Evolutionary conservation across 1,140 invertebrate genomes (phyloP).

Genomic region (Brachionus asplanchnoidis): DNA sequence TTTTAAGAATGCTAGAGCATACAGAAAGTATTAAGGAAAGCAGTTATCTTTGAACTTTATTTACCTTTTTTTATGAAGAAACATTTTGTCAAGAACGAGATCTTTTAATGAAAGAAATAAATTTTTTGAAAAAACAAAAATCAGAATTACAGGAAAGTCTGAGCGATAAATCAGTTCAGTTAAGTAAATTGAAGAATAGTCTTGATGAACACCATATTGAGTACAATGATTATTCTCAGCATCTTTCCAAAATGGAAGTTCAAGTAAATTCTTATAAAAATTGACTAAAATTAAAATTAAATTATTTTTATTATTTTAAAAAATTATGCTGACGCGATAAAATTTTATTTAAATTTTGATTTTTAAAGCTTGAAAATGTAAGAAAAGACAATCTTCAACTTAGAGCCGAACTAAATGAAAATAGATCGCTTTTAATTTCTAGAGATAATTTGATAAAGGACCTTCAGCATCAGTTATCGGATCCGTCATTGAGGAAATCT

Average conservation of each 20-base stretch:
- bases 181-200: neutral
- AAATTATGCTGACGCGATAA: too few species aligned
- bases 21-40: neutral
- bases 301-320: too few species aligned
- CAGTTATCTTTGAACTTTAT: neutral
- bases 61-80: neutral
- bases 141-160: neutral
- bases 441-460: conserved; percentile 22
- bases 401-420: conserved; percentile 25
- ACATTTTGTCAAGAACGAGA: neutral
- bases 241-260: neutral
- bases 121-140: neutral
- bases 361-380: conserved; percentile 15
- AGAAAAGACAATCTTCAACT: conserved; percentile 22
- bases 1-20: neutral
- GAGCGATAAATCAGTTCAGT: neutral
- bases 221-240: neutral
- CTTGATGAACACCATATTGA: neutral
- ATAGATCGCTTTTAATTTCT: neutral
- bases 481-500: conserved; percentile 18
- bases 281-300: neutral
- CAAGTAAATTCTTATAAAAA: neutral
- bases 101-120: conserved; percentile 21
- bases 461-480: neutral
- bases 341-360: too few species aligned